Percentiles rank a stretch among this genome's conserved stretches.
Conservation (phyloP, 1,140 invertebrate genomes). For the Marisa cornuarietis region DNA sequence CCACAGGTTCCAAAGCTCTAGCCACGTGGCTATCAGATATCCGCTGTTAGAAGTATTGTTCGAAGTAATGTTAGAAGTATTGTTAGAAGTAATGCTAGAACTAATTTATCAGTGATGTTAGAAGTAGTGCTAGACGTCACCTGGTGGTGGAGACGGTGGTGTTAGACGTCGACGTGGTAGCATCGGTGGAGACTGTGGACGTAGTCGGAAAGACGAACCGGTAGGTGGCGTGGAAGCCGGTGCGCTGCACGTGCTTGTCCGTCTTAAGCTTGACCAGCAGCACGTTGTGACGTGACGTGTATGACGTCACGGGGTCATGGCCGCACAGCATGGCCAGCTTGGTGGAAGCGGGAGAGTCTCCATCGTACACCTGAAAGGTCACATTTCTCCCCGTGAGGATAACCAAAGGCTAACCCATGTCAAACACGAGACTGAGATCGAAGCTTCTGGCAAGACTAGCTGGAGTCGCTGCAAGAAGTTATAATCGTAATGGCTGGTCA, state of each 20-base stretch:
- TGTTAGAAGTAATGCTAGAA: no score
- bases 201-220: constrained; percentile 38
- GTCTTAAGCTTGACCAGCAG: constrained; percentile 41
- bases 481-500: no score
- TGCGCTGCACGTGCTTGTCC: constrained; percentile 42
- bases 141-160: neutral
- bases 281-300: constrained; percentile 36
- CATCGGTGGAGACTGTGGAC: constrained; percentile 26
- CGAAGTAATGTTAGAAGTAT: no score
- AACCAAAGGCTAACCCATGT: no score
- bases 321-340: constrained; percentile 40
- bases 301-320: constrained; percentile 26
- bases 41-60: no score
- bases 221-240: constrained; percentile 51
- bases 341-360: constrained; percentile 23
- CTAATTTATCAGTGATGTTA: no score
- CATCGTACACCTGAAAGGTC: constrained; percentile 36
- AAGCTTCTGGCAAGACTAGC: neutral
- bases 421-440: neutral
- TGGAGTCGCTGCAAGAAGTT: no score
- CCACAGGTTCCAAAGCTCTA: no score
- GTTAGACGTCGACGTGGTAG: neutral
- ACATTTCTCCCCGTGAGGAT: no score
- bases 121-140: no score
- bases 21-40: no score